Evolutionary conservation across 2,888 invertebrate species (phyloP).

Genomic region (Cephus runcator): DNA sequence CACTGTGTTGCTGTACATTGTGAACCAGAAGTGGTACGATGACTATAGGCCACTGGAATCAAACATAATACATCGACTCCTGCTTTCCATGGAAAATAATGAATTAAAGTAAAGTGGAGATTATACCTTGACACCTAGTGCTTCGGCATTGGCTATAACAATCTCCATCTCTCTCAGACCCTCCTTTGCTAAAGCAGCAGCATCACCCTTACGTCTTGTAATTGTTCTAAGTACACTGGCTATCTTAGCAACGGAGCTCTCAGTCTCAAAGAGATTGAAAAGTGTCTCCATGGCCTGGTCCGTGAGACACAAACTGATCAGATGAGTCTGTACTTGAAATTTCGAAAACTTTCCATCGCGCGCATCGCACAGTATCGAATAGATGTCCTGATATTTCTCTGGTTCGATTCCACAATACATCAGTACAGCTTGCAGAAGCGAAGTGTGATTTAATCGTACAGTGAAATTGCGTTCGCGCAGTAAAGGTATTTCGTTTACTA

Average conservation of each 20-base stretch:
- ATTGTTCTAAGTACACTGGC: constrained; percentile 73
- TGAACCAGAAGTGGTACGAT: constrained; percentile 73
- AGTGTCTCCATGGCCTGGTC: constrained; percentile 75
- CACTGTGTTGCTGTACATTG: constrained; percentile 74
- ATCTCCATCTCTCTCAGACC: constrained; percentile 81
- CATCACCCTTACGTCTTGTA: constrained; percentile 77
- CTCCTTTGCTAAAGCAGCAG: constrained; percentile 74
- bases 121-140: constrained; percentile 78
- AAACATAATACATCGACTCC: constrained; percentile 2
- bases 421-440: constrained; percentile 79
- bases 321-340: constrained; percentile 77
- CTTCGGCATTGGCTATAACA: constrained; percentile 76
- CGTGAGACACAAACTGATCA: constrained; percentile 76
- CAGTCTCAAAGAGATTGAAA: constrained; percentile 75
- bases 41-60: constrained; percentile 70
- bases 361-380: constrained; percentile 66
- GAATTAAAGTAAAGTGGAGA: constrained; percentile 14
- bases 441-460: constrained; percentile 83
- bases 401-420: constrained; percentile 83
- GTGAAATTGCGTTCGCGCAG: constrained; percentile 74
- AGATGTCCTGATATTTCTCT: constrained; percentile 71
- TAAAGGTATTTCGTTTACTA: constrained; percentile 76
- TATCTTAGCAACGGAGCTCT: constrained; percentile 73
- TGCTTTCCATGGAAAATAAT: not conserved
- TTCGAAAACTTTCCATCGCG: constrained; percentile 74